Evolutionary conservation across 1,140 invertebrate genomes (phyloP).

Genomic region (Rhizoglyphus robini): DNA sequence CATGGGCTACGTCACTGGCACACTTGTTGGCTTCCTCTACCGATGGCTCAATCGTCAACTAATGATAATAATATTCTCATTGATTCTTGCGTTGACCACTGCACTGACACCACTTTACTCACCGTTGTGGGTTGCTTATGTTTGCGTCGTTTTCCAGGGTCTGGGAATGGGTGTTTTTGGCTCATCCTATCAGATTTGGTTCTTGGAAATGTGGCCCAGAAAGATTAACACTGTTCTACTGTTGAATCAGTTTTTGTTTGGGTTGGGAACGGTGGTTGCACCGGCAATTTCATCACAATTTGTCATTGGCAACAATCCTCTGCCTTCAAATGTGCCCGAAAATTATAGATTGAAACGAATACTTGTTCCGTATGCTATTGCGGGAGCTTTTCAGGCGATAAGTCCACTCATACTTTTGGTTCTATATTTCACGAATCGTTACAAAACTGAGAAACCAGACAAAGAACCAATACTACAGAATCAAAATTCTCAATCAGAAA

Average conservation of each 20-base stretch:
- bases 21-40: not conserved
- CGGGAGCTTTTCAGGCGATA: not conserved
- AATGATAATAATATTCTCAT: not conserved
- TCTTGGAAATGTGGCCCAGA: conserved; percentile 3
- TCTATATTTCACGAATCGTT: not conserved
- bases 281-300: not conserved
- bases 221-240: not conserved
- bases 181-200: not conserved
- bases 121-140: not conserved
- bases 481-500: too few species aligned
- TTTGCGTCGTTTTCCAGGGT: not conserved
- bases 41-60: conserved; percentile 6
- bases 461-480: too few species aligned
- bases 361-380: not conserved
- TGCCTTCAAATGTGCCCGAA: not conserved
- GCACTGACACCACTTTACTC: not conserved
- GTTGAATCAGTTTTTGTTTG: not conserved
- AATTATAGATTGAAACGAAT: not conserved
- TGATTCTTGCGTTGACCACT: not conserved
- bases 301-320: not conserved
- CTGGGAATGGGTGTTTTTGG: not conserved
- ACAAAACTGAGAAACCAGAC: too few species aligned
- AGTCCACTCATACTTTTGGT: not conserved
- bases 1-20: not conserved
- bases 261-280: not conserved